Base-by-base conservation (phyloP, 2,797 vertebrate genomes). In the Parotocinclus haroldoi region DNA sequence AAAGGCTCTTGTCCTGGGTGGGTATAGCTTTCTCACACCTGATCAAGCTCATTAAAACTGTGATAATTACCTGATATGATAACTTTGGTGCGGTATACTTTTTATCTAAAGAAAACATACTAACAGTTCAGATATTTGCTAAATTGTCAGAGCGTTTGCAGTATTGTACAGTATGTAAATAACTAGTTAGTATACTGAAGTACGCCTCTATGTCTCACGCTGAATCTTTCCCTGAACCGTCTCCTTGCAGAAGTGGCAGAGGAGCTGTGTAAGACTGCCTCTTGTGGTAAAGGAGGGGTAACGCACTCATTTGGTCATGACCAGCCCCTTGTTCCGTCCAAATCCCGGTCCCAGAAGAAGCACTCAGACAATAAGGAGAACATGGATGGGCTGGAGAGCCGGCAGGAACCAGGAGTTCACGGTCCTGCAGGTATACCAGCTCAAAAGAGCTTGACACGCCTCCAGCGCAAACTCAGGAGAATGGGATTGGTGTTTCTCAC, bases 321-420 rank as follows among this genome's bases (percentile, higher is more conserved):
- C 65, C 89, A 93, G 72, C 96, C 96, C 67, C 81, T 94, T 68
- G 90, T 99, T 73, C 96, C 97, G 74, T 97, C 94, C 74, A 99
- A 99, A 85, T 93, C 91, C 0, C 92, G 95, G 66, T 92, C 92
- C 0, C 84, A 93, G 80, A 96, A 93, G 86, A 98, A 98, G 58
- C 96, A 97, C 82, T 90, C 86, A 0, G 97, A 99, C 84, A 98
- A 98, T 88, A 98, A 98, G 85, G 97, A 99, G 84, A 98, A 97
- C 77, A 92, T 95, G 14, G 97, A 99, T 84, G 94, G 88, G 36
- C 89, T 91, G 18, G 94, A 97, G 3, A 69, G 87, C 19, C 82
- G 87, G 46, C 86, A 92, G 40, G 92, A 92, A 87, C 0, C 83
- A 62, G 44, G 89, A 89, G 3, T 92, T 78, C 82, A 93, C 79